Base-by-base conservation (phyloP, 2,113 vertebrate genomes). In the Carlito syrichta region DNA sequence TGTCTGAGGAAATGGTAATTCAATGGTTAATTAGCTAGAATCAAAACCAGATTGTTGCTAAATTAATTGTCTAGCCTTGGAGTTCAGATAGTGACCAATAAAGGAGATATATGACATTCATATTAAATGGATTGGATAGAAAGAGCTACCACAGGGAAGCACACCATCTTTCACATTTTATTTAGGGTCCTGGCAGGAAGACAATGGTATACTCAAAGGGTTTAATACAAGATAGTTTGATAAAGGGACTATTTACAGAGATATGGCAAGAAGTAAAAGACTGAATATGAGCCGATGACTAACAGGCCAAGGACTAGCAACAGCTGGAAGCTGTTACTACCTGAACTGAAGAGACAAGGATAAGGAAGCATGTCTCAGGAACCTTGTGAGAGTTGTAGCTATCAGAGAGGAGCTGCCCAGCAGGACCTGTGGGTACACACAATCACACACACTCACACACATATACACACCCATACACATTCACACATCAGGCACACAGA, bases 41-140 rank as follows among this genome's bases (percentile, higher is more conserved):
- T 91, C 35, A 52, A 83, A 91, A 76, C 0, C 58, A 94, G 60
- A 73, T 82, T 81, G 30, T 66, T 71, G 27, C 87, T 83, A 54
- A 93, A 40, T 84, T 78, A 76, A 76, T 54, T 25, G 40, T 4
- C 22, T 50, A 30, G 45, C 77, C 68, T 86, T 89, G 1, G 16
- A 66, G 43, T 95, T 97, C 43, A 83, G n/a, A 38, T 62, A 63
- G 79, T 83, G 87, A 91, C 48, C 48, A 84, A n/a, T 74, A 74
- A 52, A 85, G 40, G 60, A 91, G 86, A 48, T 27, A 40, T 17
- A 63, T 48, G 38, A 68, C n/a, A 23, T 12, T 73, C 40, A 20
- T 5, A 6, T 56, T 66, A 74, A 68, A 62, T 19, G 76, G 76
- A 89, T 43, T 48, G 45, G 62, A 19, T 32, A 45, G 43, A 50